phyloP scores from a whole-genome alignment of 2,113 vertebrate genomes.

The Marcusenius ussheri region DNA sequence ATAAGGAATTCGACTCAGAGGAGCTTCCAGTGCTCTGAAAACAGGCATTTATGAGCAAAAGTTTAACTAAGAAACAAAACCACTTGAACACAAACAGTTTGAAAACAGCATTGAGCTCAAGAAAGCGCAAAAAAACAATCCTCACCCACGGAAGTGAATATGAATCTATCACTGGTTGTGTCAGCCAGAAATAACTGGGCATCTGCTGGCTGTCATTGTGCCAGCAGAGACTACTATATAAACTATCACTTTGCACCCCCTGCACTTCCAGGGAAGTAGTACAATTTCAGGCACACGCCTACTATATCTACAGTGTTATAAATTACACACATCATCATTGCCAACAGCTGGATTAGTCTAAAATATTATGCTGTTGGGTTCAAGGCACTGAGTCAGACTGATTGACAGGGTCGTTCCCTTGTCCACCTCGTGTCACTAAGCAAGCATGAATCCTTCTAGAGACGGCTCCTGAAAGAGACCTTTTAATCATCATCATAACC shows the following conservation, averaged over 20 bases:
- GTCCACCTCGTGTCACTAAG: conserved; percentile 72
- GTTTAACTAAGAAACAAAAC: not conserved
- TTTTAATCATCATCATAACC: conserved; percentile 79
- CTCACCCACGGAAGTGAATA: not conserved
- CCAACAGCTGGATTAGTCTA: conserved; percentile 86
- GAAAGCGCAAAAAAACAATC: not conserved
- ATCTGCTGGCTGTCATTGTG: not conserved
- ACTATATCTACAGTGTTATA: conserved; percentile 97
- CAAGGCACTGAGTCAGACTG: conserved; percentile 93
- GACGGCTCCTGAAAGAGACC: conserved; percentile 81
- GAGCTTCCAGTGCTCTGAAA: not conserved
- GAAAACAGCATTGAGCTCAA: not conserved
- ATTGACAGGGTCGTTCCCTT: conserved; percentile 95
- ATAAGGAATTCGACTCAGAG: not conserved
- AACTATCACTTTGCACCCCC: conserved; percentile 41
- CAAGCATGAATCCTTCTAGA: conserved; percentile 96
- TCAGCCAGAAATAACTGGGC: not conserved
- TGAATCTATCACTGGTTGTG: not conserved
- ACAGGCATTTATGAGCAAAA: not conserved
- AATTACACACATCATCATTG: conserved; percentile 99
- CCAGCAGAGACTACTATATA: conserved; percentile 8
- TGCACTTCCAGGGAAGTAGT: conserved; percentile 65
- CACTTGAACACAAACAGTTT: not conserved
- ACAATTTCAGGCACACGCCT: conserved; percentile 82
- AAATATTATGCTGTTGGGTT: conserved; percentile 94